Conservation (phyloP, 1,140 invertebrate genomes). For the Lepidotrigona ventralis region DNA sequence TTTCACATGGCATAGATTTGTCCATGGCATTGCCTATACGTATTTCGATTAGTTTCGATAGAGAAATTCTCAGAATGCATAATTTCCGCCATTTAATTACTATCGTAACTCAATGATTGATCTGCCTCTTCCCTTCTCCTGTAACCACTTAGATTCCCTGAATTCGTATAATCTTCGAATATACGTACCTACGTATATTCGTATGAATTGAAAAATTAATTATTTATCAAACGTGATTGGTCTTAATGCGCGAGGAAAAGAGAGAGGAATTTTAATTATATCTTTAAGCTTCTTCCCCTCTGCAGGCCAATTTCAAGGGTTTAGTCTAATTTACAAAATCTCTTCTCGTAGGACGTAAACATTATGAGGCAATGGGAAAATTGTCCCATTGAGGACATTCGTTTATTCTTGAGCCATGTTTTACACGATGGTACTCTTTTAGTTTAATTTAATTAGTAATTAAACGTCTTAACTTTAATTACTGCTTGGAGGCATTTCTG, state of each 20-base stretch:
- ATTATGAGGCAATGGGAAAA: conserved; percentile 5
- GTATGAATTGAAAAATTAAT: conserved; percentile 10
- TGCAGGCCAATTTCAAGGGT: background rate
- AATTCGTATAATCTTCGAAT: background rate
- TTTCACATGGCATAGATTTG: conserved; percentile 25
- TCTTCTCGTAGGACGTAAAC: background rate
- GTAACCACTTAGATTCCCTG: background rate
- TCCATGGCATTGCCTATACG: background rate
- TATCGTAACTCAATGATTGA: conserved; percentile 15
- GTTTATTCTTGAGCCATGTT: background rate
- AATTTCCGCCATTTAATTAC: conserved; percentile 36
- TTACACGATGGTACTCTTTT: background rate
- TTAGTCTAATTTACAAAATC: conserved; percentile 2
- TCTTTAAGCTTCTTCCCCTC: background rate
- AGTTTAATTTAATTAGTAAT: conserved; percentile 14
- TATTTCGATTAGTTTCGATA: conserved; percentile 36
- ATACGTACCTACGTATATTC: background rate
- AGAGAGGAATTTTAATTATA: conserved; percentile 24
- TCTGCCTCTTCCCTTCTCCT: too few relatives aligned
- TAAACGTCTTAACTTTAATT: background rate
- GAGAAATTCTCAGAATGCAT: conserved; percentile 17
- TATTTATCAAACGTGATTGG: conserved; percentile 10
- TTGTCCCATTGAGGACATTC: background rate
- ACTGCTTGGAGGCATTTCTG: too few relatives aligned
- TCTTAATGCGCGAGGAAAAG: background rate